phyloP scores from a whole-genome alignment of 2,888 invertebrate species.

The Leucania comma region DNA sequence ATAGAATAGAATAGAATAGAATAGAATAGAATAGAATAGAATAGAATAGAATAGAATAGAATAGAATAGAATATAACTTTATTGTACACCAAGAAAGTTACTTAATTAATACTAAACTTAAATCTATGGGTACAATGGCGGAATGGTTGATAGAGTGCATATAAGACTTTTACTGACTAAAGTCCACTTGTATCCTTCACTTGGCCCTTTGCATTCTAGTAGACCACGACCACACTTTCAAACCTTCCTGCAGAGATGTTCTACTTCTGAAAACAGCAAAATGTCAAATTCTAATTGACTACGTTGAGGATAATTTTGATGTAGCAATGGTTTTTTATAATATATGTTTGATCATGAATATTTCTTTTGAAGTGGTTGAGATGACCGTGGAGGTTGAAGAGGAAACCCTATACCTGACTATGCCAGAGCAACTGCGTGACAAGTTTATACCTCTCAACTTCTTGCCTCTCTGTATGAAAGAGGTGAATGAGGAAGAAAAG shows the following conservation, averaged over 20 bases:
- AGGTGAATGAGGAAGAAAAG: conserved; percentile 73
- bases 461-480: conserved; percentile 79
- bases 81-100: no score
- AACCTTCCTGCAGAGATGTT: background rate
- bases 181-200: no score
- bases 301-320: background rate
- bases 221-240: no score
- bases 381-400: conserved; percentile 77
- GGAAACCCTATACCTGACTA: conserved; percentile 73
- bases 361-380: conserved; percentile 71
- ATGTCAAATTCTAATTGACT: background rate
- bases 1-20: no score
- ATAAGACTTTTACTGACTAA: no score
- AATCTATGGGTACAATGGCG: no score
- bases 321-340: background rate
- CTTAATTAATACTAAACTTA: no score
- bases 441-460: conserved; percentile 81
- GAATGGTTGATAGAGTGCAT: no score
- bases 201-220: no score
- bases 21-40: no score
- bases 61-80: no score
- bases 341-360: background rate
- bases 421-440: conserved; percentile 82
- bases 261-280: background rate
- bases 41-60: no score